phyloP scores from a whole-genome alignment of 2,113 vertebrate species.

The Colius striatus region DNA sequence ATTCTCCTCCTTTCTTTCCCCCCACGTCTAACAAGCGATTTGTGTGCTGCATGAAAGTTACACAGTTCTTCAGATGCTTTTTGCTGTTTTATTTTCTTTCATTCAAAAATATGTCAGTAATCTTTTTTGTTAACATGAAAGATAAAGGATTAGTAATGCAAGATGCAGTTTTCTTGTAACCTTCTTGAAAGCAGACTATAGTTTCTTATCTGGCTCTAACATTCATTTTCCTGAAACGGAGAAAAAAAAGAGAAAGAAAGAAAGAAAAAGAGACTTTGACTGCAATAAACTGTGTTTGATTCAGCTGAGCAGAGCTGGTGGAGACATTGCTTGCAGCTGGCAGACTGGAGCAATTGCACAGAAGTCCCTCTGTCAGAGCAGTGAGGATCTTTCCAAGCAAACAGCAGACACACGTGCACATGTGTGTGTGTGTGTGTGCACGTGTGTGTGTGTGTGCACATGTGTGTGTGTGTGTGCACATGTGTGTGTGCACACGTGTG shows the following conservation, averaged over 20 bases:
- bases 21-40: constrained; percentile 78
- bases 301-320: constrained; percentile 63
- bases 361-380: constrained; percentile 26
- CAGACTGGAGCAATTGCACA: constrained; percentile 62
- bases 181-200: constrained; percentile 86
- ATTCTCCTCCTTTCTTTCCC: constrained; percentile 63
- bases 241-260: constrained; percentile 59
- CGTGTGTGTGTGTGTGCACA: too few species aligned
- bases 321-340: constrained; percentile 64
- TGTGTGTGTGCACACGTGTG: fast-evolving
- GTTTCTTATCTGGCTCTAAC: constrained; percentile 85
- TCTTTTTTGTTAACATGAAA: constrained; percentile 86
- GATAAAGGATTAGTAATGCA: constrained; percentile 89
- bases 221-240: constrained; percentile 81
- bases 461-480: too few species aligned
- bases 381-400: neutral
- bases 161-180: constrained; percentile 86
- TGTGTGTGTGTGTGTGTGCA: too few species aligned
- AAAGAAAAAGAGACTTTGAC: constrained; percentile 68
- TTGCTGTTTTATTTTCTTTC: constrained; percentile 85
- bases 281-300: constrained; percentile 80
- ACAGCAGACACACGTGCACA: fast-evolving
- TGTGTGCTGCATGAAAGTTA: constrained; percentile 82
- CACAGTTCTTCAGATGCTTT: constrained; percentile 80
- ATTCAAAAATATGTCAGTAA: constrained; percentile 86